phyloP scores from a whole-genome alignment of 53 echinoderm and acorn worm species.

The Henricia sp. region DNA sequence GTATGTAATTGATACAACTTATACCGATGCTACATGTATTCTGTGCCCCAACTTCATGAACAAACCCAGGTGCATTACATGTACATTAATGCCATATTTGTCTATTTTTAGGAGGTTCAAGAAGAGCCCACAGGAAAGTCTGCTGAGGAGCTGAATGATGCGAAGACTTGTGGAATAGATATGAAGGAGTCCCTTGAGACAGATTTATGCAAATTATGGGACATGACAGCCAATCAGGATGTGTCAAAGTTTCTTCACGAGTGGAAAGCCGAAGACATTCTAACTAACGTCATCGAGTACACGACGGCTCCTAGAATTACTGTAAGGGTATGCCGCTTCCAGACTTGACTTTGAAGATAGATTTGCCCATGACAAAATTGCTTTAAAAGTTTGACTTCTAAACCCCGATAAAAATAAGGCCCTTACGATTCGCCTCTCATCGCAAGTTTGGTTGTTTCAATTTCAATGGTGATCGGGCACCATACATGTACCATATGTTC shows the following conservation, averaged over 20 bases:
- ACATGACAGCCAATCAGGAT: slow-evolving; percentile 93
- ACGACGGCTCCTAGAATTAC: slow-evolving; percentile 92
- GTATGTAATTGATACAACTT: too few relatives aligned
- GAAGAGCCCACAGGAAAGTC: slow-evolving; percentile 69
- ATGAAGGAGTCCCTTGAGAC: slow-evolving; percentile 85
- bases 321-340: too few relatives aligned
- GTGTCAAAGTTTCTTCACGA: slow-evolving; percentile 85
- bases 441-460: not conserved
- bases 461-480: too few relatives aligned
- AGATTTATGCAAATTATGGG: slow-evolving; percentile 92
- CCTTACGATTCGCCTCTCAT: not conserved
- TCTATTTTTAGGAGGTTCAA: slow-evolving; percentile 69
- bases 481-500: too few relatives aligned
- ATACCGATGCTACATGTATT: too few relatives aligned
- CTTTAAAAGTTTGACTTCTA: too few relatives aligned
- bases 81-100: not conserved
- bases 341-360: too few relatives aligned
- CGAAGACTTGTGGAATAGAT: slow-evolving; percentile 83
- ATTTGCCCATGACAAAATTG: too few relatives aligned
- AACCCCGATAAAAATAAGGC: too few relatives aligned
- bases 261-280: slow-evolving; percentile 88
- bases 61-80: too few relatives aligned
- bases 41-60: too few relatives aligned
- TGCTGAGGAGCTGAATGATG: slow-evolving; percentile 47
- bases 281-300: slow-evolving; percentile 78